These are phyloP conservation scores for Gandaritis pyraliata DNA, from an alignment of 2,888 invertebrate species.

Conservation along the genomic window DNA sequence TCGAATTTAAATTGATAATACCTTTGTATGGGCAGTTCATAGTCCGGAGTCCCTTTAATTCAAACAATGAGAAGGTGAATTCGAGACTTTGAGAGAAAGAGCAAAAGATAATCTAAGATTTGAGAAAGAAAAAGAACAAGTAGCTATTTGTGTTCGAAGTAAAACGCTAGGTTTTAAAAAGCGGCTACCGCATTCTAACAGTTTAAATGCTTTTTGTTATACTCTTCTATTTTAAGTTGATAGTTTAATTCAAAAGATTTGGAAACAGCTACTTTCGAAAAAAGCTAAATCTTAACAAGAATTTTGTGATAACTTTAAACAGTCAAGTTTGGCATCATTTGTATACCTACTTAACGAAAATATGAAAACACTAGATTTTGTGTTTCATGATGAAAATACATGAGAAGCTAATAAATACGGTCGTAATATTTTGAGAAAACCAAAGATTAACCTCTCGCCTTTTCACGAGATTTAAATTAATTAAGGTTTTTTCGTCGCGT, in stretches of 20 bases:
- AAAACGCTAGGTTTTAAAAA: conserved; percentile 28
- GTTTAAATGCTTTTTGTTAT: too few relatives aligned
- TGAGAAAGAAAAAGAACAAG: conserved; percentile 40
- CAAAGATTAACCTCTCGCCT: conserved; percentile 39
- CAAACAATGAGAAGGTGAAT: conserved; percentile 32
- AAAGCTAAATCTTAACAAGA: too few relatives aligned
- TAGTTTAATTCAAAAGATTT: too few relatives aligned
- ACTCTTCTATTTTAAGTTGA: too few relatives aligned
- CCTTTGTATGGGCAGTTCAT: too few relatives aligned
- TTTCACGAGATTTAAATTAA: conserved; percentile 71
- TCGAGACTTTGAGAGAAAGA: conserved; percentile 36
- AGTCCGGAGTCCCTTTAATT: conserved; percentile 18
- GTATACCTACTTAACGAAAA: too few relatives aligned
- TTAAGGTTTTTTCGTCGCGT: conserved; percentile 55
- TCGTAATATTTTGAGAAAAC: background rate
- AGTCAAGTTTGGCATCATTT: too few relatives aligned
- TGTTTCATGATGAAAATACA: too few relatives aligned
- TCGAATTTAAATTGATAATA: too few relatives aligned
- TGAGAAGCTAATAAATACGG: background rate
- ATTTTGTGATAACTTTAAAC: too few relatives aligned
- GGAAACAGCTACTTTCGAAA: too few relatives aligned
- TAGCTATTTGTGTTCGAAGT: conserved; percentile 37
- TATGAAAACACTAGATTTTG: too few relatives aligned
- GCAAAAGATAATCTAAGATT: conserved; percentile 45
- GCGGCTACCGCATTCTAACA: background rate